Evolutionary conservation across 2,797 vertebrate species (phyloP), one percentile per base, ranked within the genome.

Genomic region (Knipowitschia caucasica): DNA sequence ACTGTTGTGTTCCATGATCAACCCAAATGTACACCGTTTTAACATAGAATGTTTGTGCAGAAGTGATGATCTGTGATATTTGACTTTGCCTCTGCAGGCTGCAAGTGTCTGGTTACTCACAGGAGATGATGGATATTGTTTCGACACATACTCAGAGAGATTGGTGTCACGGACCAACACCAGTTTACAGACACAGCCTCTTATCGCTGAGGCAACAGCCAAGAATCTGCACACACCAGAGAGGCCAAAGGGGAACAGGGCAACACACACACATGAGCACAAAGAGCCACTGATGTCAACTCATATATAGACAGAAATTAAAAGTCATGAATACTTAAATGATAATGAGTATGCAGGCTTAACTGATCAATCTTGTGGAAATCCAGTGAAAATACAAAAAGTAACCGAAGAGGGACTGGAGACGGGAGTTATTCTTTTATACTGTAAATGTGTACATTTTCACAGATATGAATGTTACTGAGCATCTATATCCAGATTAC

Each of bases 151-250:
- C 7, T 40, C 40, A 30, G 17, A 35, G 21, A n/a, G 11, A 9
- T 10, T 44, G 30, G 36, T 27, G 27, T 30, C 44, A 47, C 9
- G 11, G 27, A 31, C 44, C 44, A 18, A 20, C 2, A 12, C 44
- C 9, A 29, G 23, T 6, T 18, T 3, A 18, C n/a, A 30, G 17
- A 18, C 21, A 30, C 45, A 33, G 27, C 11, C n/a, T 17, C 23
- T 27, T 31, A 69, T 81, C 64, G 60, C 65, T 56, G 40, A 42
- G 62, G 64, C 34, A 75, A 65, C 60, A 49, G 11, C 47, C 53
- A 75, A 61, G 59, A 73, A 73, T 76, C 67, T 62, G 47, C 30
- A 30, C 46, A 54, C 23, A 27, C 58, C 21, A 51, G 10, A 33
- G 64, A 53, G 53, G 52, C 52, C 35, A 36, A 39, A 35, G 31